A percentile compares a stretch with the other conserved stretches of the same genome.
Conservation (phyloP, 2,888 invertebrate genomes). For the Venusia cambrica region DNA sequence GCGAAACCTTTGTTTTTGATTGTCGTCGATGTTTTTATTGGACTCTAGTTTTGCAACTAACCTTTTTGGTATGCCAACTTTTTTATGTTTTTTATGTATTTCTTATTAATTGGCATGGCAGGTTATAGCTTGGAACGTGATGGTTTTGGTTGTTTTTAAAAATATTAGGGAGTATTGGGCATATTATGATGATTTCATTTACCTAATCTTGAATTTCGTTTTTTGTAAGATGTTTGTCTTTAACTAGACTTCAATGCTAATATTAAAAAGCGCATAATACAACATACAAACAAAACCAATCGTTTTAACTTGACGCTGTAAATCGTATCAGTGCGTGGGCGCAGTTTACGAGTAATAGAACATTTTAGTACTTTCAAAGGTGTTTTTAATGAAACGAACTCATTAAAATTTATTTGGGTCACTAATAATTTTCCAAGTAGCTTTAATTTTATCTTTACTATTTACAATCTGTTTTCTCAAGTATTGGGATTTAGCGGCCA, state of each 20-base stretch:
- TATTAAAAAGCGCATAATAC: too few relatives aligned
- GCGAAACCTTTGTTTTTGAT: conserved; percentile 34
- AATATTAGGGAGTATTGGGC: too few relatives aligned
- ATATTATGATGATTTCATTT: too few relatives aligned
- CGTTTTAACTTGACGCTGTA: conserved; percentile 41
- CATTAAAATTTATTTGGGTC: conserved; percentile 32
- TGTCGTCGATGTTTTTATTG: conserved; percentile 28
- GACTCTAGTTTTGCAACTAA: conserved; percentile 10
- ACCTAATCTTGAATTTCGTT: too few relatives aligned
- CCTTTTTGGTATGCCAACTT: background rate
- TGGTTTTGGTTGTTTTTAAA: too few relatives aligned
- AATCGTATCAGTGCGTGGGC: conserved; percentile 41
- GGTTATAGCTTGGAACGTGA: too few relatives aligned
- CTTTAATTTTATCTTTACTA: too few relatives aligned
- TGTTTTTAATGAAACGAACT: conserved; percentile 22
- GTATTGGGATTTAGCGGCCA: too few relatives aligned
- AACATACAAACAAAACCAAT: conserved; percentile 39
- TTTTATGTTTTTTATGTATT: background rate
- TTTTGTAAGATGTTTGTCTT: too few relatives aligned
- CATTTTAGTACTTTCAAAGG: conserved; percentile 22
- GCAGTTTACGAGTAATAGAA: conserved; percentile 21
- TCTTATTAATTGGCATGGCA: too few relatives aligned
- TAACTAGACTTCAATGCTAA: too few relatives aligned
- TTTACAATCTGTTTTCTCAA: too few relatives aligned
- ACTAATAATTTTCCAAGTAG: conserved; percentile 25